Base-by-base conservation (phyloP, 2,888 invertebrate species). In the Imbricaverruca yamaguchii region DNA sequence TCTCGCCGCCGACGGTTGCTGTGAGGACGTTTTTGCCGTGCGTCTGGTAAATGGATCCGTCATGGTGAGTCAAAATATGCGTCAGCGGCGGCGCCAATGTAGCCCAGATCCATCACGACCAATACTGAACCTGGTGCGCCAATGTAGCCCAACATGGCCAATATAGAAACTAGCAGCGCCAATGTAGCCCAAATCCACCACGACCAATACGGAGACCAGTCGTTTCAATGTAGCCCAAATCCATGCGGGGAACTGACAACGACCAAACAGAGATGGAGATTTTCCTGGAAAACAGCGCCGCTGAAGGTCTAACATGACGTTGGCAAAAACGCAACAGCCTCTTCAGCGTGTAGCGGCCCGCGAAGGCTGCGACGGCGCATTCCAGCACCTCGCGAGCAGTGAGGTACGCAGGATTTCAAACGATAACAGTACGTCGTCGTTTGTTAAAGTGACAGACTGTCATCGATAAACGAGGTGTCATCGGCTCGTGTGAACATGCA, bases 91-190 rank as follows among this genome's bases (percentile, higher is more conserved):
- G 53, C 18, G 74, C 74, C 53, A 67, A 25, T 25, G 67, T 25
- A 67, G 67, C 67, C 67, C 25, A 67, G 67, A 67, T 67, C 67
- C 25, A 67, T 67, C 67, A 67, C n/a, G 67, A 23, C 67, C 67
- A 67, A 67, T 67, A n/a, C 67, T 25, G 67, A 67, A 67, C 67
- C 67, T 11, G 9, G 39, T 39, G 39, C 39, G 39, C 39, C 39
- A 39, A 39, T 39, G 39, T 39, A 39, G 39, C 39, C 39, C 39
- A 39, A 4, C 39, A 39, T 1, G 39, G 4, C 39, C 39, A 39
- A 39, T 39, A 39, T 4, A 4, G 39, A 39, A 39, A 1, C 39
- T 39, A 4, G 39, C 4, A n/a, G 39, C 39, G 39, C 39, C 39
- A 39, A 39, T 39, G 39, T 39, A 39, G 39, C 39, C 39, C 39